Evolutionary conservation across 2,797 vertebrate species (phyloP), one percentile per base, ranked within the genome.

Genomic region (Premnoplex brunnescens): DNA sequence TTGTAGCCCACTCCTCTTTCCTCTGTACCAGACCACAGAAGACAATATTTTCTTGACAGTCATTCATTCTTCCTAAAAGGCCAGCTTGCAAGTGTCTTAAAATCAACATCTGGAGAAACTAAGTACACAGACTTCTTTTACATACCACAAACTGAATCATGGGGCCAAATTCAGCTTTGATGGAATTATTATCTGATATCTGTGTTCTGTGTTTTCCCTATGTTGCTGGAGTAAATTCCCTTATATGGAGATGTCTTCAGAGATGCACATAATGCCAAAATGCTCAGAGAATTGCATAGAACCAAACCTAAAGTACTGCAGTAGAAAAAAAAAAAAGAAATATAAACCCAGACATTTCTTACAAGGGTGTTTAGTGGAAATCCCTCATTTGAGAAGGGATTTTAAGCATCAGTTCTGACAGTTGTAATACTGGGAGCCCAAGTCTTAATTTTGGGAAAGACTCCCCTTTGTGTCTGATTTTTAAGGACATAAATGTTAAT

Each of bases 41-140:
- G 89, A 89, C 76, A 89, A 54, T 32, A 14, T 87, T 95, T 95
- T 82, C 62, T 91, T 66, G 46, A 72, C 87, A 95, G 77, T 87
- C 84, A 78, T 92, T 73, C 77, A 83, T 78, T 89, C 49, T 85
- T 85, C 54, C 93, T 91, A 89, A 77, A 85, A 79, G 77, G 68
- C 48, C 5, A 10, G 36, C 66, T 92, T 92, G 59, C 20, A 62
- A 94, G 54, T 62, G 49, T 84, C 89, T 76, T 77, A 63, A 82
- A 96, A 74, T 74, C 68, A 85, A 67, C 94, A 96, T 95, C 93
- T 95, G 93, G 93, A 95, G 95, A 96, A 95, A 91, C 64, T 46
- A 85, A 95, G 62, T 32, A 56, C 48, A 46, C 4, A 3, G 64
- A 24, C 64, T 89, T 89, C 60, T 88, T 89, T 74, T 46, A 80